Evolutionary conservation across 2,797 vertebrate species (phyloP).

Genomic region (Huso huso): DNA sequence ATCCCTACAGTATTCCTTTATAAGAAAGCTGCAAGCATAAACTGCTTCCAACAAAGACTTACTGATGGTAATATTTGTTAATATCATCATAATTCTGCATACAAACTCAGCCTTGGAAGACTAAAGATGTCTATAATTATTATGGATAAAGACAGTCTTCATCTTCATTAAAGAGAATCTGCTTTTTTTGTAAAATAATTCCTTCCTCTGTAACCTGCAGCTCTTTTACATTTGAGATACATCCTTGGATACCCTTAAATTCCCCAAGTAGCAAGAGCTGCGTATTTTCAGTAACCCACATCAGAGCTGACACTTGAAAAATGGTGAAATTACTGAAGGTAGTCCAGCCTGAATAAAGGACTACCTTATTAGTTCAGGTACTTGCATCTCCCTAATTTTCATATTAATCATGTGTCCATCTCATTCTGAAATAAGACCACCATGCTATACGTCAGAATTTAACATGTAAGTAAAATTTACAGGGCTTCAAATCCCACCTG

Average conservation of each 20-base stretch:
- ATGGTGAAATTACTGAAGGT: constrained; percentile 88
- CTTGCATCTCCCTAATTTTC: constrained; percentile 89
- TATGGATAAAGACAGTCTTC: constrained; percentile 40
- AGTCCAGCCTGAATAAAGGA: constrained; percentile 84
- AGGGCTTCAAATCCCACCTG: constrained; percentile 61
- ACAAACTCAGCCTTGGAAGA: constrained; percentile 39
- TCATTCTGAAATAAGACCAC: constrained; percentile 65
- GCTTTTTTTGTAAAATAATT: constrained; percentile 13
- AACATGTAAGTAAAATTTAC: constrained; percentile 80
- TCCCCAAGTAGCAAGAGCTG: constrained; percentile 65
- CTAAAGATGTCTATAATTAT: constrained; percentile 54
- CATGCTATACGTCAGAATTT: constrained; percentile 65
- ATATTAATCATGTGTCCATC: constrained; percentile 91
- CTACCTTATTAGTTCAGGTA: constrained; percentile 97
- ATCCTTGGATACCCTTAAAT: constrained; percentile 62
- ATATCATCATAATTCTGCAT: constrained; percentile 51
- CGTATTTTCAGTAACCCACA: constrained; percentile 71
- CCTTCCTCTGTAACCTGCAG: constrained; percentile 22
- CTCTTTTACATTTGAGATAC: constrained; percentile 45
- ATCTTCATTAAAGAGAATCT: constrained; percentile 39
- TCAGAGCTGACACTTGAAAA: constrained; percentile 90
- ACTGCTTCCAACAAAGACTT: constrained; percentile 28
- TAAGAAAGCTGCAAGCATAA: constrained; percentile 40
- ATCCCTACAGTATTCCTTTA: constrained; percentile 50
- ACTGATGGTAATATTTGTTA: constrained; percentile 45